phyloP scores from a whole-genome alignment of 1,140 invertebrate species.

The Diplogasteroides magnus region DNA sequence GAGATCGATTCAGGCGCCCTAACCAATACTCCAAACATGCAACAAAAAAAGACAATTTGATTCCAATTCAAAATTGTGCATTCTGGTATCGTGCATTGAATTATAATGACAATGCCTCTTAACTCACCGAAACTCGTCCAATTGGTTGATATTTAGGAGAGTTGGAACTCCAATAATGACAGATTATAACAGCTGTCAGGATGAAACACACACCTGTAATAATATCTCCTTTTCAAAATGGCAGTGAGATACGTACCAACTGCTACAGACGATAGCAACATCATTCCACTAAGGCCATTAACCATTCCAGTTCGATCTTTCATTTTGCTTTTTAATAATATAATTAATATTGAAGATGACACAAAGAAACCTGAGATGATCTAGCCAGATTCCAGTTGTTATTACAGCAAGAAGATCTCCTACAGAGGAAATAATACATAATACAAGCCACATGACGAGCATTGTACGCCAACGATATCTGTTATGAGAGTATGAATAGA shows the following conservation, averaged over 20 bases:
- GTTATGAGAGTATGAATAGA: background rate
- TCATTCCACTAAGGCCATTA: conserved; percentile 48
- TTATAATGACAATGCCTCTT: background rate
- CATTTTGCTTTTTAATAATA: too few relatives aligned
- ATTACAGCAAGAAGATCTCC: conserved; percentile 52
- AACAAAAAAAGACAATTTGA: background rate
- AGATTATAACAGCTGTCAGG: conserved; percentile 50
- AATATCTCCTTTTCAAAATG: conserved; percentile 14
- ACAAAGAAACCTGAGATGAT: conserved; percentile 43
- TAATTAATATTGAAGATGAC: too few relatives aligned
- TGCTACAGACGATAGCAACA: conserved; percentile 50
- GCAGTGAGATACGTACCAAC: conserved; percentile 35
- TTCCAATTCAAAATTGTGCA: background rate
- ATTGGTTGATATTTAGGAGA: conserved; percentile 51
- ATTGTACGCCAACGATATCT: conserved; percentile 40
- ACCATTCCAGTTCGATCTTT: conserved; percentile 49
- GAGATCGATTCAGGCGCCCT: too few relatives aligned
- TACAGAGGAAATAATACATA: conserved; percentile 53
- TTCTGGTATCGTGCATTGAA: background rate
- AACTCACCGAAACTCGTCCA: conserved; percentile 43
- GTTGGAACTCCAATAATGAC: conserved; percentile 53
- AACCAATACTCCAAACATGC: too few relatives aligned
- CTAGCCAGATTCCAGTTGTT: conserved; percentile 51
- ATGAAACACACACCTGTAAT: conserved; percentile 48
- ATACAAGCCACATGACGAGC: conserved; percentile 51